Percentiles rank a stretch among this genome's conserved stretches.
phyloP scores from a whole-genome alignment of 2,113 vertebrate species.

The Macrotus californicus region DNA sequence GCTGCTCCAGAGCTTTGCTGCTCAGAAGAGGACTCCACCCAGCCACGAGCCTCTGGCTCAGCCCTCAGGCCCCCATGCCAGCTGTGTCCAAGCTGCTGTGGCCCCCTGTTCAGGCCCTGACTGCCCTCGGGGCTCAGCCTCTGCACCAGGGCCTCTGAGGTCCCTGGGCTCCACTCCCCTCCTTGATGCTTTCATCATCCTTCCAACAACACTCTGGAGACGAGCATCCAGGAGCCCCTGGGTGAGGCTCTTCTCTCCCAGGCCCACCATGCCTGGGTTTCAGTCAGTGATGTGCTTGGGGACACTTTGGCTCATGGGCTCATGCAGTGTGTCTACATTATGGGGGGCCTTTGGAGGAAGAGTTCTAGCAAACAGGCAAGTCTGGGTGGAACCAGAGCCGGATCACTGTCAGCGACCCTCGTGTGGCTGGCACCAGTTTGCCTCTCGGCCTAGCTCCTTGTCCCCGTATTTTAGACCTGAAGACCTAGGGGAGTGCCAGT shows the following conservation, averaged over 20 bases:
- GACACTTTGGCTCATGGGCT: neutral
- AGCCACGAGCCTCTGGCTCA: too few relatives aligned
- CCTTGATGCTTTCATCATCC: neutral
- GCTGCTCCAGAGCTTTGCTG: neutral
- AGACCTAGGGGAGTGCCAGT: neutral
- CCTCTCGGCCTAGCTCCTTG: neutral
- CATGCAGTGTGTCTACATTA: neutral
- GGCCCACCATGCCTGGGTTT: neutral
- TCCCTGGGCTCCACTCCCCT: neutral
- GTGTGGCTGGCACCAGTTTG: neutral
- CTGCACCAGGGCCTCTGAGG: fast-evolving
- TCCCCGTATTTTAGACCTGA: neutral
- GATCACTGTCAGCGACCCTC: neutral
- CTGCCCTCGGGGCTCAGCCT: neutral
- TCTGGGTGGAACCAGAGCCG: neutral
- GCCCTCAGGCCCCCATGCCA: neutral
- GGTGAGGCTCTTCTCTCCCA: neutral
- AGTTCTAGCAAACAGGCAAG: neutral
- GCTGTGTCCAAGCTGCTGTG: neutral
- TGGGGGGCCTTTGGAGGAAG: neutral
- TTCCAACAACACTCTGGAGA: neutral
- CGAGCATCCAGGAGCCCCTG: fast-evolving
- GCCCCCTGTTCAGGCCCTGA: fast-evolving
- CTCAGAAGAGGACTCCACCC: neutral
- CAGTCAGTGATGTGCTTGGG: fast-evolving